These are phyloP conservation scores for Paradoxurus hermaphroditus DNA, from an alignment of 2,113 vertebrate species.

Conservation along the genomic window DNA sequence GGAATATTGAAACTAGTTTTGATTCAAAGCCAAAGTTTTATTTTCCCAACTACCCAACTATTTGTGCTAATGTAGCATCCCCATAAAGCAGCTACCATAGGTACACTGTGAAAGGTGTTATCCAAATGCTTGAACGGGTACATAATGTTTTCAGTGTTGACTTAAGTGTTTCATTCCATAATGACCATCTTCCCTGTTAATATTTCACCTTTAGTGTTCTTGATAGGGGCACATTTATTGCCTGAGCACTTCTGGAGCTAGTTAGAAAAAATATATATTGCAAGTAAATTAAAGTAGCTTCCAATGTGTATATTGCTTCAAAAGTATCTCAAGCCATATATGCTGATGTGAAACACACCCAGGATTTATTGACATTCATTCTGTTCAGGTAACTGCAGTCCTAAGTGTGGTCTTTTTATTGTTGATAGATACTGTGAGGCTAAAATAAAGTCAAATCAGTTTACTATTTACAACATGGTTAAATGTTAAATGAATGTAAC, in stretches of 20 bases:
- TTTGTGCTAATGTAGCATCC: constrained; percentile 1
- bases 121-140: constrained; percentile 12
- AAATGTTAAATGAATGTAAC: neutral
- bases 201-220: constrained; percentile 64
- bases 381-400: neutral
- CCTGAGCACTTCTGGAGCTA: constrained; percentile 29
- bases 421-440: neutral
- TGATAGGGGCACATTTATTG: constrained; percentile 47
- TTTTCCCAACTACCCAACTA: neutral
- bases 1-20: neutral
- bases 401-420: neutral
- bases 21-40: neutral
- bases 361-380: neutral
- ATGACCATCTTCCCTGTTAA: constrained; percentile 57
- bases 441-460: constrained; percentile 1
- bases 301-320: neutral
- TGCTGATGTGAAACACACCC: neutral
- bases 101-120: neutral
- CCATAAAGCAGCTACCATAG: neutral
- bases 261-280: constrained; percentile 32
- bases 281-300: constrained; percentile 26
- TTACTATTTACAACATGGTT: neutral
- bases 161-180: constrained; percentile 42
- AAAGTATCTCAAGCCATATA: neutral
- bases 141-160: constrained; percentile 45